Percentiles rank a stretch among this genome's conserved stretches.
Conservation (phyloP, 1,140 invertebrate species). For the Stegodyphus dumicola region DNA sequence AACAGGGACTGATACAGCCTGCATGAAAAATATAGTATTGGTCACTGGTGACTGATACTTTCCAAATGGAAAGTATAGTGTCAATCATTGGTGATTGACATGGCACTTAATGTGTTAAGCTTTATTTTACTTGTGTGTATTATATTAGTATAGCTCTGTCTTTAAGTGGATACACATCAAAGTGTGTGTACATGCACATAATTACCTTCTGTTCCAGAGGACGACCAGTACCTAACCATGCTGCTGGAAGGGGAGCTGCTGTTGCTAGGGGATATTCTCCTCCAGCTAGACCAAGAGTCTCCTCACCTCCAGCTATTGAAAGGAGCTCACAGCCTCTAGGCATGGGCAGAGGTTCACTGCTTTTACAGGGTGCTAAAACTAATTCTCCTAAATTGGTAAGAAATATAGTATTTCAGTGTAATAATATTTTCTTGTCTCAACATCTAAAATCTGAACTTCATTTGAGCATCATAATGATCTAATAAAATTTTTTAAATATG, state of each 20-base stretch:
- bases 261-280: slow-evolving; percentile 6
- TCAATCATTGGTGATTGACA: too few species aligned
- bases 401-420: background rate
- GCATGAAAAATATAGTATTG: background rate
- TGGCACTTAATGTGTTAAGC: too few species aligned
- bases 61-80: background rate
- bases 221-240: background rate
- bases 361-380: background rate
- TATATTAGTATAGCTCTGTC: background rate
- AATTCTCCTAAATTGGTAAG: background rate
- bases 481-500: background rate
- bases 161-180: background rate
- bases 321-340: background rate
- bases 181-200: background rate
- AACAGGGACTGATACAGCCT: too few species aligned
- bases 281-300: slow-evolving; percentile 20
- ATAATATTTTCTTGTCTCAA: background rate
- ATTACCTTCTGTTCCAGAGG: slow-evolving; percentile 6
- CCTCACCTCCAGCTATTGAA: background rate
- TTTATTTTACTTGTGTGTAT: background rate
- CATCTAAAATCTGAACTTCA: background rate
- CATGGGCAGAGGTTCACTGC: background rate
- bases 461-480: background rate
- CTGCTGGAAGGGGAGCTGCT: slow-evolving; percentile 3
- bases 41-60: background rate